Conservation (phyloP, 2,888 invertebrate genomes). For the Mayetiola destructor region DNA sequence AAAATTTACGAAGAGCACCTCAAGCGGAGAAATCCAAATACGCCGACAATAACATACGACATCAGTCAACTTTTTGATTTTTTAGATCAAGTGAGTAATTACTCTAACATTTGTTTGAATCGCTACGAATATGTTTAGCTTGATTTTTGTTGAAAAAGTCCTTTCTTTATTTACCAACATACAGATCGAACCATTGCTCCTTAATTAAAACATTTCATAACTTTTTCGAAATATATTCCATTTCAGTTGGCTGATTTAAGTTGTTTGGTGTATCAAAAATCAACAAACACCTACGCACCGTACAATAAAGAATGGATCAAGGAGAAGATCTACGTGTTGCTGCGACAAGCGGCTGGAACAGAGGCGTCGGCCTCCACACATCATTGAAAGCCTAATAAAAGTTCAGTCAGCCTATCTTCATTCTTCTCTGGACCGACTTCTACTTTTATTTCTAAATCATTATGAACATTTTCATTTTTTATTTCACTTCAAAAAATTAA, state of each 20-base stretch:
- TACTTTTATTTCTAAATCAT: neutral
- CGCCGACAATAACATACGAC: constrained; percentile 95
- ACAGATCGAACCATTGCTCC: no score
- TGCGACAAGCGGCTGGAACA: constrained; percentile 74
- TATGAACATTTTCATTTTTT: neutral
- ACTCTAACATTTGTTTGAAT: neutral
- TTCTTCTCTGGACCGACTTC: neutral
- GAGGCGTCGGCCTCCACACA: neutral
- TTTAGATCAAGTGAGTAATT: constrained; percentile 60
- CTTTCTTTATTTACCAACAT: no score
- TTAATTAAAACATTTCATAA: neutral
- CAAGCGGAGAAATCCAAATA: constrained; percentile 87
- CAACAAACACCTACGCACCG: constrained; percentile 89
- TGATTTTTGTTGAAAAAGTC: neutral
- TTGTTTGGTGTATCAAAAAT: constrained; percentile 91
- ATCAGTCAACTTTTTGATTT: constrained; percentile 97
- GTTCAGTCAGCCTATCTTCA: neutral
- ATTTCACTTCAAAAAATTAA: neutral
- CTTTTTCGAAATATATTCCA: constrained; percentile 21
- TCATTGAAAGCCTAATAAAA: neutral
- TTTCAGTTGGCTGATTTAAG: constrained; percentile 73
- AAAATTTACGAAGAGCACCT: constrained; percentile 98
- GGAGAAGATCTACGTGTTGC: constrained; percentile 89
- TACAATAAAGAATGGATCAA: constrained; percentile 99
- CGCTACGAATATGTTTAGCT: neutral